Percentiles rank a stretch among this genome's conserved stretches.
Conservation (phyloP, 2,113 vertebrate genomes). For the Myrmophylax atrothorax region DNA sequence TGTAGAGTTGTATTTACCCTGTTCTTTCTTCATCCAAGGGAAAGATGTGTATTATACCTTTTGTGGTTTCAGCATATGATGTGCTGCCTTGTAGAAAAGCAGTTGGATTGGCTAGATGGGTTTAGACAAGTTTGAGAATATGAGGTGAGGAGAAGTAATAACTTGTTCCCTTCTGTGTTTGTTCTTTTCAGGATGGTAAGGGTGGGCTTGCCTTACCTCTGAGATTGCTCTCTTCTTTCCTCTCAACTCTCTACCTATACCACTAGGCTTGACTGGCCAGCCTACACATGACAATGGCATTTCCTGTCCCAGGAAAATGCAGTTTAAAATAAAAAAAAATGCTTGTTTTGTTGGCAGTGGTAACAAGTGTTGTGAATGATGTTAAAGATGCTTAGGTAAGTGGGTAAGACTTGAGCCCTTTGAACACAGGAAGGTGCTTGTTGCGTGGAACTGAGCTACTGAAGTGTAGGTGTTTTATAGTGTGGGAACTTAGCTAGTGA, state of each 20-base stretch:
- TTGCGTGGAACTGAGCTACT: background rate
- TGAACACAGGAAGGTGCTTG: background rate
- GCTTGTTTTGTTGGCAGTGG: background rate
- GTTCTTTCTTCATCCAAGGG: background rate
- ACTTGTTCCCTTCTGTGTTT: background rate
- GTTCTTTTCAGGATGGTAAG: background rate
- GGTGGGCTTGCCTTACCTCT: background rate
- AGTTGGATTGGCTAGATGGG: background rate
- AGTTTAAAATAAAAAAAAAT: background rate
- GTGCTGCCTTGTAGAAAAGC: background rate
- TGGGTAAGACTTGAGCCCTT: background rate
- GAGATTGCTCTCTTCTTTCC: background rate
- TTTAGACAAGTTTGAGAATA: background rate
- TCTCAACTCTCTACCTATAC: accelerated
- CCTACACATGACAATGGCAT: background rate
- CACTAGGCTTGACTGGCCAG: background rate
- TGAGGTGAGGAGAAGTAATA: background rate
- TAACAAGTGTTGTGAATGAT: background rate
- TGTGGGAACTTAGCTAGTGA: background rate
- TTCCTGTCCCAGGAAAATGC: background rate
- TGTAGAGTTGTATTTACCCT: background rate
- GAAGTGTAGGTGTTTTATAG: background rate
- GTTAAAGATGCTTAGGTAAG: background rate
- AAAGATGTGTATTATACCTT: background rate
- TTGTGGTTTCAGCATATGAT: background rate